Percentiles rank a stretch among this genome's conserved stretches.
Evolutionary conservation across 2,888 invertebrate genomes (phyloP).

Genomic region (Leptinotarsa haldemani): DNA sequence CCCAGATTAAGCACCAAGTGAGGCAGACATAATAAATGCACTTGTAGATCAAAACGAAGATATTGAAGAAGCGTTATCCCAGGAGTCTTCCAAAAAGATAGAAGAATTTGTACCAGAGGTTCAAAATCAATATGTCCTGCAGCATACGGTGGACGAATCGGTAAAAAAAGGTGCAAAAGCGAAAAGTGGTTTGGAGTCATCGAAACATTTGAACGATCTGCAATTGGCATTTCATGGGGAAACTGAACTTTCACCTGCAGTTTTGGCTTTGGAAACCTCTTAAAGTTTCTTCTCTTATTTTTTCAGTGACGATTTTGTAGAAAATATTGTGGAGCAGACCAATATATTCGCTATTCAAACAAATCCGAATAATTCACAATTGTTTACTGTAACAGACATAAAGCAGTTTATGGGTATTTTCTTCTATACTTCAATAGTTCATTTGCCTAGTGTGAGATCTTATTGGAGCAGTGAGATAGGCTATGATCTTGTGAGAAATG

Average conservation of each 20-base stretch:
- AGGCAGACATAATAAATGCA: slow-evolving; percentile 12
- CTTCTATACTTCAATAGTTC: slow-evolving; percentile 15
- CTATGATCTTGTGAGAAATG: slow-evolving; percentile 15
- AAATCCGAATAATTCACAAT: slow-evolving; percentile 12
- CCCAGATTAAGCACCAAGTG: too few species aligned
- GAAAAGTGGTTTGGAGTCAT: slow-evolving; percentile 17
- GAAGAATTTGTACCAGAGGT: slow-evolving; percentile 2
- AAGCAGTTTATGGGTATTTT: slow-evolving; percentile 22
- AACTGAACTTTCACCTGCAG: background rate
- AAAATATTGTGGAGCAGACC: slow-evolving; percentile 1
- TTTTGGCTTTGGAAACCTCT: slow-evolving; percentile 12
- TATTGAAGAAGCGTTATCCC: background rate
- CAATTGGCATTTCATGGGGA: slow-evolving; percentile 17
- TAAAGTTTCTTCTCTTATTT: slow-evolving; percentile 3
- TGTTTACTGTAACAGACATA: slow-evolving; percentile 15
- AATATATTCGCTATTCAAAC: slow-evolving; percentile 4
- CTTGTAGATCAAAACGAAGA: slow-evolving; percentile 7
- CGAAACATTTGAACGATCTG: slow-evolving; percentile 13
- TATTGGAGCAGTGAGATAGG: slow-evolving; percentile 23
- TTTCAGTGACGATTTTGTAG: slow-evolving; percentile 1
- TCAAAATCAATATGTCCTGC: background rate
- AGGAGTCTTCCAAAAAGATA: background rate
- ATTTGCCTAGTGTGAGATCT: slow-evolving; percentile 20
- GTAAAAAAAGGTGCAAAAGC: background rate
- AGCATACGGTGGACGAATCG: background rate